Evolutionary conservation across 2,113 vertebrate genomes (phyloP).

Genomic region (Glaucomys volans): DNA sequence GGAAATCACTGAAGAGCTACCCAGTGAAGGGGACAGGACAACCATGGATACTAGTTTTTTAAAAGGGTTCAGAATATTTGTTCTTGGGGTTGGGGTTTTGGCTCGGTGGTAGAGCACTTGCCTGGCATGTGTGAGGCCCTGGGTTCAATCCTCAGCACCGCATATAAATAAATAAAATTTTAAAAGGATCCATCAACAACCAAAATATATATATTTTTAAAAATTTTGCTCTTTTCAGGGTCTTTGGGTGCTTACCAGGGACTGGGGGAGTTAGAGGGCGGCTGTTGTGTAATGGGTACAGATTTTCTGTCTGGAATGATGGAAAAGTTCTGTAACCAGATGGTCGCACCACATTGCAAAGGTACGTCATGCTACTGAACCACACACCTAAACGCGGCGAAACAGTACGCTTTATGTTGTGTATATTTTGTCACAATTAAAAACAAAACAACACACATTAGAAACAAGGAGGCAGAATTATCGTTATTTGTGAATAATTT

Average conservation of each 20-base stretch:
- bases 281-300: neutral
- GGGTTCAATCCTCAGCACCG: too few relatives aligned
- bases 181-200: too few relatives aligned
- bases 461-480: neutral
- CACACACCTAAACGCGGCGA: too few relatives aligned
- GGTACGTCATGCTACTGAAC: neutral
- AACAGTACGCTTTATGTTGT: neutral
- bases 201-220: too few relatives aligned
- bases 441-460: neutral
- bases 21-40: too few relatives aligned
- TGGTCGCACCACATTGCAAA: accelerated
- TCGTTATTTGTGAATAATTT: neutral
- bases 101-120: too few relatives aligned
- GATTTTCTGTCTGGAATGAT: neutral
- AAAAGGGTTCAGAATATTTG: too few relatives aligned
- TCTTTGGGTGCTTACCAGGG: neutral
- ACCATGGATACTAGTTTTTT: neutral
- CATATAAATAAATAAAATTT: too few relatives aligned
- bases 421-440: neutral
- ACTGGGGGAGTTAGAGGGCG: accelerated
- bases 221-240: accelerated
- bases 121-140: too few relatives aligned
- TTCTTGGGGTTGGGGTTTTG: too few relatives aligned
- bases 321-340: neutral
- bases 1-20: neutral